A percentile compares a stretch with the other conserved stretches of the same genome.
Evolutionary conservation across 2,797 vertebrate genomes (phyloP).

Genomic region (Syngnathus rostellatus): DNA sequence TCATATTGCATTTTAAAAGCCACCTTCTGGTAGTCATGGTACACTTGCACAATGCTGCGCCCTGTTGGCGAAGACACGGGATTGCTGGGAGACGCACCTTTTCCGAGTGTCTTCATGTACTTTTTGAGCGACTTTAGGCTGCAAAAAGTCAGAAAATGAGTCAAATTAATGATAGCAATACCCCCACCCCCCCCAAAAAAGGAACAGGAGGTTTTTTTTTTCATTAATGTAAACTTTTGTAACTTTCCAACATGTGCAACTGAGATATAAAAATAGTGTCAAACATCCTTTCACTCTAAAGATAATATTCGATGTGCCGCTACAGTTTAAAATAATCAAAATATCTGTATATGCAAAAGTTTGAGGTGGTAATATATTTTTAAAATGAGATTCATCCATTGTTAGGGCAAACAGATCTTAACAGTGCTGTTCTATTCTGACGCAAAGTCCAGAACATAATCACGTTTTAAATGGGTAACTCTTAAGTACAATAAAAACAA

Average conservation of each 20-base stretch:
- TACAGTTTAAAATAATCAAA: neutral
- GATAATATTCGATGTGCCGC: neutral
- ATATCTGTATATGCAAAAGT: neutral
- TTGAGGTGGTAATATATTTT: neutral
- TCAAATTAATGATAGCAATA: neutral
- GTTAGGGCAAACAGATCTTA: neutral
- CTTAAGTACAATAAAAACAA: neutral
- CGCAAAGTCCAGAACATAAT: neutral
- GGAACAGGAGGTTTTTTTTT: too few species aligned
- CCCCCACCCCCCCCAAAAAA: too few species aligned
- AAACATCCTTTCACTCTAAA: too few species aligned
- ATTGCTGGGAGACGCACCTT: slow-evolving; percentile 71
- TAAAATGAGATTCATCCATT: neutral
- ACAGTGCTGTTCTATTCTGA: neutral
- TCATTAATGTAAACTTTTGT: too few species aligned
- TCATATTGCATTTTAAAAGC: slow-evolving; percentile 74
- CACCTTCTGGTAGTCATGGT: slow-evolving; percentile 81
- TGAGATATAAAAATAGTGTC: too few species aligned
- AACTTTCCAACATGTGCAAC: too few species aligned
- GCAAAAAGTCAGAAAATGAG: slow-evolving; percentile 11
- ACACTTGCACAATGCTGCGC: slow-evolving; percentile 78
- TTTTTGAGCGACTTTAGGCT: slow-evolving; percentile 51
- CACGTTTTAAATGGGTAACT: neutral
- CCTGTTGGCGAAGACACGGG: slow-evolving; percentile 75
- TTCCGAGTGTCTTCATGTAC: slow-evolving; percentile 80